Evolutionary conservation across 2,888 invertebrate genomes (phyloP).

Genomic region (Xanthorhoe designata): DNA sequence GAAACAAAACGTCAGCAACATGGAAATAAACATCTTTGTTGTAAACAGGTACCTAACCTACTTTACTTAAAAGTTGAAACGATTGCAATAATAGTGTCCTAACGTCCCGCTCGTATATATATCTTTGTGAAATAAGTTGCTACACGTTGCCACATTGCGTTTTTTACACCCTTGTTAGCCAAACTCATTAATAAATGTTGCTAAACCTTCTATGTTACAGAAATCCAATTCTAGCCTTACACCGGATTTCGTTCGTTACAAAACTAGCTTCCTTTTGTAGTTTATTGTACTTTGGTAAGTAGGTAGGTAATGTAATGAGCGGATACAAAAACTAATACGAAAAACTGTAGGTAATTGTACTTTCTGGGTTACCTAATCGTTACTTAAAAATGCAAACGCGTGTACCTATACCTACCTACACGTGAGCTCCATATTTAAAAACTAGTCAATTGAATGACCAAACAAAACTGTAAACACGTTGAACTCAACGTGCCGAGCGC

Average conservation of each 20-base stretch:
- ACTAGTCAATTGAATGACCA: slow-evolving; percentile 45
- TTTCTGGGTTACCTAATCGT: neutral
- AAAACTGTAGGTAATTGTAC: slow-evolving; percentile 3
- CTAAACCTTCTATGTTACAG: slow-evolving; percentile 66
- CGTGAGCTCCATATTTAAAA: slow-evolving; percentile 35
- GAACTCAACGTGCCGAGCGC: slow-evolving; percentile 48
- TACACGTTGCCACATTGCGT: slow-evolving; percentile 66
- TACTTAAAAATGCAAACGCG: slow-evolving; percentile 9
- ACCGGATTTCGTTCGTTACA: slow-evolving; percentile 69
- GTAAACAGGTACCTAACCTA: slow-evolving; percentile 29
- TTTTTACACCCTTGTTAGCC: slow-evolving; percentile 74
- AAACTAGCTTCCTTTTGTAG: slow-evolving; percentile 60
- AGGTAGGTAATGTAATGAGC: slow-evolving; percentile 6
- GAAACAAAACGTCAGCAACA: slow-evolving; percentile 66
- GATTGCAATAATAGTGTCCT: slow-evolving; percentile 75
- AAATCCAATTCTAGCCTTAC: slow-evolving; percentile 64
- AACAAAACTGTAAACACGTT: slow-evolving; percentile 62
- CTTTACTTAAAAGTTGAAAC: slow-evolving; percentile 62
- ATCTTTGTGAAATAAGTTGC: slow-evolving; percentile 68
- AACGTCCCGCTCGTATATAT: slow-evolving; percentile 76
- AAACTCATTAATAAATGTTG: slow-evolving; percentile 74
- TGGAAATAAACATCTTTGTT: slow-evolving; percentile 18
- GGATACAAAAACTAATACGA: neutral
- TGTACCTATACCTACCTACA: slow-evolving; percentile 16
- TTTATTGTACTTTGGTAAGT: slow-evolving; percentile 26